Percentiles rank a stretch among this genome's conserved stretches.
Evolutionary conservation across 1,140 invertebrate species (phyloP).

Genomic region (Tribolium castaneum): DNA sequence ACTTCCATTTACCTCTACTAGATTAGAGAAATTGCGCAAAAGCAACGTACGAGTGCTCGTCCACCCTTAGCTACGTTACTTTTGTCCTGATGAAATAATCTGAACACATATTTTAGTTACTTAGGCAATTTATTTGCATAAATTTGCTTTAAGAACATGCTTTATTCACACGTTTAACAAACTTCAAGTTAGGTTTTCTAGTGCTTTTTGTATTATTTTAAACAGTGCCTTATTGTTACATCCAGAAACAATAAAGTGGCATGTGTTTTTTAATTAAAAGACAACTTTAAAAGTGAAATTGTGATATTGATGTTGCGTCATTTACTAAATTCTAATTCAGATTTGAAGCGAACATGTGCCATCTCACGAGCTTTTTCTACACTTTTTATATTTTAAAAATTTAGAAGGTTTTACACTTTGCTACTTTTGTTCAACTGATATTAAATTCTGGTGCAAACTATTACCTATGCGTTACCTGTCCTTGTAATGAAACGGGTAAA

Average conservation of each 20-base stretch:
- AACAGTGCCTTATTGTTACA: conserved; percentile 59
- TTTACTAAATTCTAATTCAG: conserved; percentile 41
- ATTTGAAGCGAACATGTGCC: conserved; percentile 46
- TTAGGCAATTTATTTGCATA: conserved; percentile 60
- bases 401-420: conserved; percentile 2
- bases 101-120: conserved; percentile 49
- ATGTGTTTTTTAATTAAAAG: conserved; percentile 54
- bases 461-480: conserved; percentile 32
- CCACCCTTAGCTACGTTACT: not conserved
- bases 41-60: not conserved
- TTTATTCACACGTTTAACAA: conserved; percentile 21
- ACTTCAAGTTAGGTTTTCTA: conserved; percentile 9
- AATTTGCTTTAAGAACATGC: conserved; percentile 59
- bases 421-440: not conserved
- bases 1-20: conserved; percentile 42
- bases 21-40: conserved; percentile 7
- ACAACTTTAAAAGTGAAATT: conserved; percentile 50
- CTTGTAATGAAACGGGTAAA: conserved; percentile 31
- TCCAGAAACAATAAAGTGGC: conserved; percentile 54
- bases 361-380: conserved; percentile 51
- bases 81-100: conserved; percentile 24
- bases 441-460: conserved; percentile 28
- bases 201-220: conserved; percentile 38
- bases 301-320: conserved; percentile 52
- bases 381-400: conserved; percentile 42